Conservation (phyloP, 1,140 invertebrate genomes). For the Pemphigus obesinymphae region DNA sequence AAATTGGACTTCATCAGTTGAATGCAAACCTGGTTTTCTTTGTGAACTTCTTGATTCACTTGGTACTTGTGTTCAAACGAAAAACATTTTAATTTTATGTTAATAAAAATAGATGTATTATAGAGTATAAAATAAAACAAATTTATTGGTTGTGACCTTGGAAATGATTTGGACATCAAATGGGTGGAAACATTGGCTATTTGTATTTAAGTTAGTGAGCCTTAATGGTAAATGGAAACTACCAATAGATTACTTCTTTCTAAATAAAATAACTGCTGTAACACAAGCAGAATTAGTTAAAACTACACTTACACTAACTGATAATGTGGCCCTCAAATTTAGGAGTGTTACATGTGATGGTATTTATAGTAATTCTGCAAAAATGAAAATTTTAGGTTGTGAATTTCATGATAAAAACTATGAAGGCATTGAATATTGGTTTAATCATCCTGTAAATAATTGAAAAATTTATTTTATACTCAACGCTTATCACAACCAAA, state of each 20-base stretch:
- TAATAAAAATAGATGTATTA: neutral
- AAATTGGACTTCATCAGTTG: neutral
- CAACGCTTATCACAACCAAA: neutral
- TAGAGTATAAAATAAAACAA: neutral
- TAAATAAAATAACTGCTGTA: neutral
- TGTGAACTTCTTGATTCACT: neutral
- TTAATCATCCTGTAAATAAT: neutral
- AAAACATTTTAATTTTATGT: neutral
- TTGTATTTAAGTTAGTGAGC: neutral
- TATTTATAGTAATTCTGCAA: neutral
- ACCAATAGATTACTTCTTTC: neutral
- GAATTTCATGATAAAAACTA: neutral
- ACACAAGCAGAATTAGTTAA: neutral
- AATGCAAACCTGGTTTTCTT: neutral
- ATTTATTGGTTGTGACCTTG: neutral
- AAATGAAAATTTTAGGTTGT: neutral
- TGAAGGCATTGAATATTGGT: neutral
- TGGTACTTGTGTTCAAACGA: neutral
- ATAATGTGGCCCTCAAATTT: neutral
- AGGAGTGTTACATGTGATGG: neutral
- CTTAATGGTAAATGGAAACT: neutral
- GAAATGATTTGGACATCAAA: neutral
- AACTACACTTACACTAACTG: neutral
- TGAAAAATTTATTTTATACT: neutral
- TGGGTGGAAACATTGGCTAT: neutral